Conservation (phyloP, 2,113 vertebrate genomes). For the Ancistrus triradiatus region DNA sequence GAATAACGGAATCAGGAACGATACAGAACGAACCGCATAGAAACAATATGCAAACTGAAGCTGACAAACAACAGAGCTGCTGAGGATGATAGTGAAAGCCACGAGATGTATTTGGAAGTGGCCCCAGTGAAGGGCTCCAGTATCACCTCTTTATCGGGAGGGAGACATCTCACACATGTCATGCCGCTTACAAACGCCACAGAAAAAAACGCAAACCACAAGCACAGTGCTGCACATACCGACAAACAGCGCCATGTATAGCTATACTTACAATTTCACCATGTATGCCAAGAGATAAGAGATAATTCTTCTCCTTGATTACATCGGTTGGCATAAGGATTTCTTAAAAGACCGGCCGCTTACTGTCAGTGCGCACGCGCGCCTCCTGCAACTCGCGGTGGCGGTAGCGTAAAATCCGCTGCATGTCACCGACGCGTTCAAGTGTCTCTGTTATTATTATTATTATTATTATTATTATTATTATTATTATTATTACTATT, state of each 20-base stretch:
- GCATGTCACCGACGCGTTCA: conserved; percentile 45
- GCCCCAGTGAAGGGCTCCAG: conserved; percentile 19
- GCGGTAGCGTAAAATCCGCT: conserved; percentile 53
- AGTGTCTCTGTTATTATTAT: no score
- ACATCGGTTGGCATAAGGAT: conserved; percentile 74
- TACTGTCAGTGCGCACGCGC: conserved; percentile 73
- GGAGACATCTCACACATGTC: conserved; percentile 49
- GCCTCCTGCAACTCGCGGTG: conserved; percentile 59
- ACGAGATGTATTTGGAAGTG: neutral
- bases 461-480: no score
- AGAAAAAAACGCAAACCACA: conserved; percentile 35
- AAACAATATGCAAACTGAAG: no score
- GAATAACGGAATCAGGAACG: neutral
- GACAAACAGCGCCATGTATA: conserved; percentile 33
- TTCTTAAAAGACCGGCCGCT: conserved; percentile 64
- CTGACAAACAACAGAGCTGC: no score
- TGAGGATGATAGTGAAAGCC: no score
- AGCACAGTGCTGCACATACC: conserved; percentile 19
- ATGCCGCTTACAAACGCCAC: conserved; percentile 53
- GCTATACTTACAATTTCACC: conserved; percentile 78
- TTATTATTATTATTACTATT: no score
- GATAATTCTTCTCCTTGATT: conserved; percentile 74
- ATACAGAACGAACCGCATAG: neutral
- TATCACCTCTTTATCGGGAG: conserved; percentile 4
- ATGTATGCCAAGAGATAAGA: conserved; percentile 78